Conservation (phyloP, 2,113 vertebrate genomes). For the Colossoma macropomum region DNA sequence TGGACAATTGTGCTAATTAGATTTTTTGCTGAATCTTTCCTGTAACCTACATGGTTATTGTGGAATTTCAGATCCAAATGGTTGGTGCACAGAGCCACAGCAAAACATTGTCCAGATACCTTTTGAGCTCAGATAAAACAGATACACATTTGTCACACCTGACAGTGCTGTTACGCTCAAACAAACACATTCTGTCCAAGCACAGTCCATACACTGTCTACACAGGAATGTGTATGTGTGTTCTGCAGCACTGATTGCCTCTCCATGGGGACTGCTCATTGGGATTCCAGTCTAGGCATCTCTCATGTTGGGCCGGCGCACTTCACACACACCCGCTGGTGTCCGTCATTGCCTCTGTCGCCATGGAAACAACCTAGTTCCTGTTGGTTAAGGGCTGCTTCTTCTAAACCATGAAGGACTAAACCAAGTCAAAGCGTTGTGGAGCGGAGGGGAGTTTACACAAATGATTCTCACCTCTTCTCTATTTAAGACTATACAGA, state of each 20-base stretch:
- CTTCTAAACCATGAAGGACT: slow-evolving; percentile 63
- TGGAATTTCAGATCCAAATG: neutral
- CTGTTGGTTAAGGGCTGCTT: slow-evolving; percentile 62
- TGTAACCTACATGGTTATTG: neutral
- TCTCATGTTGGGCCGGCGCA: slow-evolving; percentile 63
- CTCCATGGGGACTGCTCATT: slow-evolving; percentile 54
- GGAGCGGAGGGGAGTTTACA: slow-evolving; percentile 21
- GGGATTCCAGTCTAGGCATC: slow-evolving; percentile 60
- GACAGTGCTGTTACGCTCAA: neutral
- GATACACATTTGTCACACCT: neutral
- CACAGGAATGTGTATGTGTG: neutral
- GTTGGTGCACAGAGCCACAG: neutral
- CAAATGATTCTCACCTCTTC: slow-evolving; percentile 25
- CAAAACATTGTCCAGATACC: neutral
- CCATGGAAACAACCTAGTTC: slow-evolving; percentile 85
- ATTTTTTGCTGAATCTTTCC: neutral
- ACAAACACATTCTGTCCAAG: neutral
- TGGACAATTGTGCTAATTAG: no score
- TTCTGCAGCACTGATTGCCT: slow-evolving; percentile 4
- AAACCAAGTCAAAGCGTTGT: slow-evolving; percentile 55
- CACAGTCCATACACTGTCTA: neutral
- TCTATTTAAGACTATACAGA: neutral
- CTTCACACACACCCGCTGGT: slow-evolving; percentile 56
- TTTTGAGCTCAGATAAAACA: neutral
- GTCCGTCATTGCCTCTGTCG: slow-evolving; percentile 76